Base-by-base conservation (phyloP, 2,113 vertebrate species). In the Orthonyx spaldingii region DNA sequence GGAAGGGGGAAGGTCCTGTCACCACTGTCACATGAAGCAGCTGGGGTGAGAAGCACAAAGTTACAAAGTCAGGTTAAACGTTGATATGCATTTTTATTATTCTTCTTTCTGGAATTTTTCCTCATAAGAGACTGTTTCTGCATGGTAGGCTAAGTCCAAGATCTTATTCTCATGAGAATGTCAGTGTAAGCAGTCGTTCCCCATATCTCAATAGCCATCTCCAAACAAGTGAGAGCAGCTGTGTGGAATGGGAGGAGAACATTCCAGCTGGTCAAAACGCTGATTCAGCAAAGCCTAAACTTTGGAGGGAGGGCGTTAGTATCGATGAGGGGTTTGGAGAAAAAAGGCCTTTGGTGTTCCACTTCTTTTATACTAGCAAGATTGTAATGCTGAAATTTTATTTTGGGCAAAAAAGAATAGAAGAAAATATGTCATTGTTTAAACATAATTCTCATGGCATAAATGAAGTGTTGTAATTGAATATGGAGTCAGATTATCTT, bases 1-100 rank as follows among this genome's bases (percentile, higher is more conserved):
- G 41, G 42, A 37, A 37, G 41, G 15, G 28, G 11, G 26, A 35
- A 71, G 10, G 37, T n/a, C 12, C 35, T 26, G 26, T 28, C 28
- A 9, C 37, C 0, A 0, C 41, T 44, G 68, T 28, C 66, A 27
- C 1, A 0, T 12, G 23, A 42, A 60, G 24, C 24, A 65, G 57
- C 44, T 56, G 84, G 59, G 22, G 24, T 53, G 68, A 86, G 64
- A 56, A 21, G 17, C 37, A 41, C 41, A 42, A 33, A 27, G 41
- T 10, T 49, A 41, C 39, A 19, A 57, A 66, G 30, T 35, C 56
- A 68, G 39, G 21, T 24, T 84, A 39, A 77, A 44, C 0, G 0
- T 1, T 49, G 59, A 61, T 76, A 47, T 3, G 22, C 6, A 2
- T 4, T 35, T 57, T 24, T 41, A 32, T n/a, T 74, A 4, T 55